Base-by-base conservation (phyloP, 2,888 invertebrate genomes). In the Drosophila quinaria region DNA sequence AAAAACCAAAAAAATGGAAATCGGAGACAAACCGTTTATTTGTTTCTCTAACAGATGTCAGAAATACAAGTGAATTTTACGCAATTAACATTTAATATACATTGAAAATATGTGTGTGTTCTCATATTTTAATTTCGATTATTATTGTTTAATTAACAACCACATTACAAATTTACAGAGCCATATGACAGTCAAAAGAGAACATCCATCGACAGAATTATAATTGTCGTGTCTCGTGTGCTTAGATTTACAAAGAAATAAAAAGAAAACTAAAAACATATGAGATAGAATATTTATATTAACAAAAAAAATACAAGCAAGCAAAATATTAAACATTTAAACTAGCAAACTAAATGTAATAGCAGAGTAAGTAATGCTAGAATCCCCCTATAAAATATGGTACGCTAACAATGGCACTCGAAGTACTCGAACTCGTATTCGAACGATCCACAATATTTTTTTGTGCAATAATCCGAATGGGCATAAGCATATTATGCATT, bases 381-480 rank as follows among this genome's bases (percentile, higher is more conserved):
- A 51, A 8, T 55, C 55, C 42, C 33, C 47, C 65, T 39, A 64
- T 44, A 46, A 22, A 51, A 55, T 55, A 39, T 51, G 51, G 50
- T 51, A 50, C 15, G 51, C 50, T 41, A 50, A 39, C 39, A 42
- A 50, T 42, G 17, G 55, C 61, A 67, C 33, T 63, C 39, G 59
- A 54, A 17, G n/a, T 65, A 50, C 9, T 44, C 22, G 44, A 29
- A 47, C n/a, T 22, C 22, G 15, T 22, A 39, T 13, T 50, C 33
- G 51, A 37, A 35, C 58, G 67, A 64, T 67, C 58, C 63, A 69
- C 47, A 73, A 81, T 83, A 87, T 86, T 80, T 85, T 75, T 81
- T 73, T 82, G 69, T 81, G 87, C 82, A 87, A 84, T 81, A 83
- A 87, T 81, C 79, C 72, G 60, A 55, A 61, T 51, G 35, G 52